These are phyloP conservation scores for Bombus polaris DNA, from an alignment of 1,140 invertebrate species.

Conservation along the genomic window DNA sequence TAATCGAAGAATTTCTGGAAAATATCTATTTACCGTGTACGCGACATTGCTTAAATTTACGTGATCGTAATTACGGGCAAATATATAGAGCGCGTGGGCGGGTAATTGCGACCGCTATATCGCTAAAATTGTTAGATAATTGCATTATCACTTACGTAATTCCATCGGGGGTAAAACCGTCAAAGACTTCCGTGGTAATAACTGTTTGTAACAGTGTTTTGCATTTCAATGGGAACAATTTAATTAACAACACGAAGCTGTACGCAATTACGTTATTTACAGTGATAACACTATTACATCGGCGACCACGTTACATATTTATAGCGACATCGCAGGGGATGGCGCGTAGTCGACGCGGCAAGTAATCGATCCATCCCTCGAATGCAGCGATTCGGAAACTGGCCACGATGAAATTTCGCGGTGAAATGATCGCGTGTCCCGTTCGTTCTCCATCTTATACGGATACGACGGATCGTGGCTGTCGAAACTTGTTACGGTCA, in stretches of 20 bases:
- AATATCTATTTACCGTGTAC: not conserved
- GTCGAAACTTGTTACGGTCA: not conserved
- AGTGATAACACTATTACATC: conserved; percentile 48
- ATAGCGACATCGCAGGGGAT: conserved; percentile 23
- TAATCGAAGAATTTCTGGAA: not conserved
- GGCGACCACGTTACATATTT: conserved; percentile 36
- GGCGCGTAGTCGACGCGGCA: not conserved
- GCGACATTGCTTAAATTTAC: conserved; percentile 5
- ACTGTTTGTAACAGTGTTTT: conserved; percentile 38
- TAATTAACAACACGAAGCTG: conserved; percentile 41
- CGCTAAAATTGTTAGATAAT: conserved; percentile 46
- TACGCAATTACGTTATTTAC: conserved; percentile 47
- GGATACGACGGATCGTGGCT: not conserved
- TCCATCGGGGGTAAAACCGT: conserved; percentile 37
- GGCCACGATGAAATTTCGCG: conserved; percentile 7
- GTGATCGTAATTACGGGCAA: conserved; percentile 22
- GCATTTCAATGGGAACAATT: conserved; percentile 48
- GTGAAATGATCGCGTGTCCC: not conserved
- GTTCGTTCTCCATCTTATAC: not conserved
- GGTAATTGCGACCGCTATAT: conserved; percentile 28
- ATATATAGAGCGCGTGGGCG: not conserved
- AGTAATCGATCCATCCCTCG: conserved; percentile 26
- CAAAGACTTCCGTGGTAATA: conserved; percentile 49
- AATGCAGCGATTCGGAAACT: conserved; percentile 14
- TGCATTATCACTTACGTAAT: conserved; percentile 48